These are phyloP conservation scores for Todiramphus chloris DNA, from an alignment of 2,113 vertebrate genomes.

Conservation along the genomic window DNA sequence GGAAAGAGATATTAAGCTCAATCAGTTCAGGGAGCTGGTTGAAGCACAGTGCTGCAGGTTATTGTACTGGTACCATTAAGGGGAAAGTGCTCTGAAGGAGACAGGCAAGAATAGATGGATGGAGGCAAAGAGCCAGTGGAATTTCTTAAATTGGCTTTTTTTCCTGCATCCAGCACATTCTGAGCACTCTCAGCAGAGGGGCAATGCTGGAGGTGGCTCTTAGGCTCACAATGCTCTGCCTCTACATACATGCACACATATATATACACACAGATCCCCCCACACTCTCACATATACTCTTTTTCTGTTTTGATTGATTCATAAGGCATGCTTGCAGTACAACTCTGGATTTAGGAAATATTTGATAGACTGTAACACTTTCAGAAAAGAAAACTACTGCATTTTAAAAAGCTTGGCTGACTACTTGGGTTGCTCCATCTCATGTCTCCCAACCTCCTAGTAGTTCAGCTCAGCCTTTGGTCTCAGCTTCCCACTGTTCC, in stretches of 20 bases:
- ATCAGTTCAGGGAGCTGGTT: neutral
- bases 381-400: neutral
- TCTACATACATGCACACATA: neutral
- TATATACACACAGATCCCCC: neutral
- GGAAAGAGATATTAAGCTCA: neutral
- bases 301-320: neutral
- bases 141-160: neutral
- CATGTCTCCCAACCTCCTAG: neutral
- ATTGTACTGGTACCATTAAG: neutral
- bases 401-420: neutral
- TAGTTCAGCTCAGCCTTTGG: neutral
- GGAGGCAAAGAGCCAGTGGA: neutral
- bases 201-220: neutral
- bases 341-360: neutral
- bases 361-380: neutral
- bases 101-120: neutral
- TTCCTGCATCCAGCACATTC: neutral
- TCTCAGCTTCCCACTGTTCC: neutral
- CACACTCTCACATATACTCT: neutral
- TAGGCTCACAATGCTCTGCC: neutral
- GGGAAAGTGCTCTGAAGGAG: neutral
- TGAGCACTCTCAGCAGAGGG: neutral
- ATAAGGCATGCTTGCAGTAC: neutral
- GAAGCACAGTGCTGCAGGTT: neutral
- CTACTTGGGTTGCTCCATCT: neutral